Evolutionary conservation across 2,797 vertebrate genomes (phyloP).

Genomic region (Nyctalus aviator): DNA sequence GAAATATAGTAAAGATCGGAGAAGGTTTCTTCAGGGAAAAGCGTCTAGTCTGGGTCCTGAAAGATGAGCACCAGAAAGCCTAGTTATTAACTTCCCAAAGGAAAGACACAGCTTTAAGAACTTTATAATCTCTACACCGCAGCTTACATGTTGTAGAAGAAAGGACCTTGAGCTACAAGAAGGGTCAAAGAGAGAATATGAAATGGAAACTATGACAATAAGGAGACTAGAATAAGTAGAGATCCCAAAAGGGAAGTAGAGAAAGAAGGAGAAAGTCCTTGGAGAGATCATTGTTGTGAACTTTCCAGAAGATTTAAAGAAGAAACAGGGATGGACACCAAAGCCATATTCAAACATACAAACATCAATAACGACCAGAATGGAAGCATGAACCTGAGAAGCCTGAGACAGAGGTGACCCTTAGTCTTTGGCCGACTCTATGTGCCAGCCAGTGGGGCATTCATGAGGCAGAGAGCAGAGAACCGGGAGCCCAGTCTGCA

Average conservation of each 20-base stretch:
- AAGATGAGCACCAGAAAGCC: neutral
- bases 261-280: neutral
- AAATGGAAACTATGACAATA: neutral
- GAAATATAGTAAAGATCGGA: neutral
- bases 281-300: neutral
- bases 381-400: neutral
- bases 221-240: neutral
- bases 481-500: too few relatives aligned
- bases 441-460: rapidly evolving
- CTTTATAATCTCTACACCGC: neutral
- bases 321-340: neutral
- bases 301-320: neutral
- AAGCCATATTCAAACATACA: neutral
- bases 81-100: neutral
- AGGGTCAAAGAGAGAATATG: neutral
- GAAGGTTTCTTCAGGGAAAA: neutral
- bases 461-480: too few relatives aligned
- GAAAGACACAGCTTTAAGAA: neutral
- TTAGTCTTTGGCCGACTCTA: too few relatives aligned
- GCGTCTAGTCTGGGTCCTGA: neutral
- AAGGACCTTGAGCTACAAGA: neutral
- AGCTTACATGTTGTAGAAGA: neutral
- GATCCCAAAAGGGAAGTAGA: neutral
- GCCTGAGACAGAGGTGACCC: neutral
- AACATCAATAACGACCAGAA: neutral